Evolutionary conservation across 2,113 vertebrate genomes (phyloP).

Genomic region (Dryoscopus gambensis): DNA sequence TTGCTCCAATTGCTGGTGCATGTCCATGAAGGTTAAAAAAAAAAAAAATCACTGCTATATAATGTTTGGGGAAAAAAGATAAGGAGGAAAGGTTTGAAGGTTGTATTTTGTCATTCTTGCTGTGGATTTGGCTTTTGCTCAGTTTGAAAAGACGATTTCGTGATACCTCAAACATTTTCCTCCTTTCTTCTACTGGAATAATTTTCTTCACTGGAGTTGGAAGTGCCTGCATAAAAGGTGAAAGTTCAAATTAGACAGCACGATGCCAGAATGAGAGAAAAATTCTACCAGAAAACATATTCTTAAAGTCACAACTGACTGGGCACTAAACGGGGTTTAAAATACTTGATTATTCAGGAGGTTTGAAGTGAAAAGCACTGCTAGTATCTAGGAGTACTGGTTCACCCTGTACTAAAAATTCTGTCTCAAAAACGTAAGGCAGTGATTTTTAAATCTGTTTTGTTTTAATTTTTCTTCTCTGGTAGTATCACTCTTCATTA

Average conservation of each 20-base stretch:
- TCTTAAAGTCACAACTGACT: background rate
- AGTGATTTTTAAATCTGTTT: background rate
- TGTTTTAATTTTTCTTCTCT: background rate
- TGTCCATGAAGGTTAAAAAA: background rate
- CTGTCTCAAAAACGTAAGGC: background rate
- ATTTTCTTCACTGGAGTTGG: slow-evolving; percentile 81
- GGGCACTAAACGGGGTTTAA: background rate
- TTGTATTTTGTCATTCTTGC: background rate
- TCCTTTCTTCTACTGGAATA: slow-evolving; percentile 84
- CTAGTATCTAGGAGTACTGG: background rate
- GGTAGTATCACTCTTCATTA: background rate
- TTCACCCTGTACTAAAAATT: background rate
- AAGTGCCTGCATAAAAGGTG: slow-evolving; percentile 83
- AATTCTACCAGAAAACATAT: background rate
- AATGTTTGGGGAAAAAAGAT: slow-evolving; percentile 46
- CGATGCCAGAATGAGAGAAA: background rate
- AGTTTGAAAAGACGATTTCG: slow-evolving; percentile 60
- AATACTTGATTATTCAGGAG: background rate
- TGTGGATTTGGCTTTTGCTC: background rate
- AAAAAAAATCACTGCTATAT: background rate
- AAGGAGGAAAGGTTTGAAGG: slow-evolving; percentile 69
- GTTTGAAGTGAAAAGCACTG: background rate
- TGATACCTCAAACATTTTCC: slow-evolving; percentile 87
- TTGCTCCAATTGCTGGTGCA: background rate
- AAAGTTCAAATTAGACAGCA: slow-evolving; percentile 78